Conservation (phyloP, 37 sponge, comb jelly and placozoan genomes). For the Geodia barretti region DNA sequence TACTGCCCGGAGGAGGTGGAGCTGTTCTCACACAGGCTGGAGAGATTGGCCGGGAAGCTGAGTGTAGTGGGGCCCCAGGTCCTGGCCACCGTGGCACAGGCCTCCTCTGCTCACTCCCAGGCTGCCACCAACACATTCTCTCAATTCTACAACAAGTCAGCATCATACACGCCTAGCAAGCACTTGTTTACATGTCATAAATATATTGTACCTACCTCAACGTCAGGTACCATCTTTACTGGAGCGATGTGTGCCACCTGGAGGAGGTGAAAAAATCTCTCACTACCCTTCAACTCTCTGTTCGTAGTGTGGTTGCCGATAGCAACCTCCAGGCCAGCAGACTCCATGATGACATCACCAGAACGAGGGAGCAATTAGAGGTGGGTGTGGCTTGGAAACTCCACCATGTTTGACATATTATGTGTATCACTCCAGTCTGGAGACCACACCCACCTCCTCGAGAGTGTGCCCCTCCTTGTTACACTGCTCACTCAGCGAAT, state of each 20-base stretch:
- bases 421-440: conserved; percentile 16
- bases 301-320: conserved; percentile 77
- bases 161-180: too few species aligned
- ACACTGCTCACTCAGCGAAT: conserved; percentile 14
- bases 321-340: conserved; percentile 68
- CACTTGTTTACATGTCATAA: too few species aligned
- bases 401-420: too few species aligned
- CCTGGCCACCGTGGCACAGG: not conserved
- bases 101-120: not conserved
- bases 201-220: too few species aligned
- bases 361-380: not conserved
- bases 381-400: not conserved
- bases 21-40: conserved; percentile 49
- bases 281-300: conserved; percentile 48
- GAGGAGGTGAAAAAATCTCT: conserved; percentile 41
- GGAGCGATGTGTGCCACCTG: conserved; percentile 41
- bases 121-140: not conserved
- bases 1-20: conserved; percentile 84
- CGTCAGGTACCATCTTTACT: conserved; percentile 38
- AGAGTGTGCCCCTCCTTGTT: conserved; percentile 37
- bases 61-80: not conserved
- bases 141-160: not conserved
- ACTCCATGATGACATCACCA: conserved; percentile 16
- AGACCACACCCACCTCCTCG: conserved; percentile 2
- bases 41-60: conserved; percentile 2